Conservation (phyloP, 2,113 vertebrate genomes). For the Balaenoptera acutorostrata region DNA sequence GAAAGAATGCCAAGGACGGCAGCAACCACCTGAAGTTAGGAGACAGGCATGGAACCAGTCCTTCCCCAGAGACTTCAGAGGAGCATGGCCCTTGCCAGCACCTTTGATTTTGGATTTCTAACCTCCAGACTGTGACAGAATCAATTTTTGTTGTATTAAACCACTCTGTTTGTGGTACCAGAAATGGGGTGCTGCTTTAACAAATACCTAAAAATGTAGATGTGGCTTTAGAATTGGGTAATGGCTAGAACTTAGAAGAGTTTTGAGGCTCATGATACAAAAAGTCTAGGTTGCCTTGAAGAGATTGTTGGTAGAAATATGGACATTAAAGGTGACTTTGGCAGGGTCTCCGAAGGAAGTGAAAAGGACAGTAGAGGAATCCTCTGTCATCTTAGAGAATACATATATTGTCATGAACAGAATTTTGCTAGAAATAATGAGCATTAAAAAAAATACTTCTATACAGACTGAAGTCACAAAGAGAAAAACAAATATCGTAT, state of each 20-base stretch:
- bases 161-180: background rate
- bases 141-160: background rate
- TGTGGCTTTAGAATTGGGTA: background rate
- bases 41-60: background rate
- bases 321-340: background rate
- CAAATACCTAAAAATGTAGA: background rate
- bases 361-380: background rate
- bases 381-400: background rate
- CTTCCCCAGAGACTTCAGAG: background rate
- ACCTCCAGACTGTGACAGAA: background rate
- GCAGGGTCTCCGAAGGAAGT: background rate
- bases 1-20: background rate
- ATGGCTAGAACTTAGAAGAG: background rate
- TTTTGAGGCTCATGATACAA: background rate
- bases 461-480: no score
- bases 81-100: background rate
- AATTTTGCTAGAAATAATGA: background rate
- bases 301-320: background rate
- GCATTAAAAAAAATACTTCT: background rate
- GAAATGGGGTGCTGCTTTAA: background rate
- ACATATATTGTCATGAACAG: background rate
- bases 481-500: no score
- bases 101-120: background rate
- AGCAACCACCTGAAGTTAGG: background rate
- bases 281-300: background rate